Evolutionary conservation across 2,113 vertebrate species (phyloP).

Genomic region (Sula dactylatra): DNA sequence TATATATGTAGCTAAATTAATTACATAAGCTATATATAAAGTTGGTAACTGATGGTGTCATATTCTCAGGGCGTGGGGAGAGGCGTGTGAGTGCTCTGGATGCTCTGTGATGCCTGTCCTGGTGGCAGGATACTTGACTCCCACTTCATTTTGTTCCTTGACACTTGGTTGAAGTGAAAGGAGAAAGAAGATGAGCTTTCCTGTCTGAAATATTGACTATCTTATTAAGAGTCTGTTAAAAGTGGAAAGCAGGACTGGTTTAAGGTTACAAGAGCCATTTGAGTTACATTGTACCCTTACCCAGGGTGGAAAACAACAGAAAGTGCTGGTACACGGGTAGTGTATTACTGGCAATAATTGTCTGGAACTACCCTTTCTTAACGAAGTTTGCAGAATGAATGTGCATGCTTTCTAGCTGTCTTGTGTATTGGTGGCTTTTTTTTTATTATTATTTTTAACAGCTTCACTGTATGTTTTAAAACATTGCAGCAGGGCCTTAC

Average conservation of each 20-base stretch:
- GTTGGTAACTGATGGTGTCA: not conserved
- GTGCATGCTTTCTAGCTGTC: not conserved
- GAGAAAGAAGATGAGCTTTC: not conserved
- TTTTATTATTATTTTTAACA: too few relatives aligned
- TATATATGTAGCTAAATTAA: not conserved
- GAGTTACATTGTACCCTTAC: not conserved
- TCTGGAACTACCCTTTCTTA: constrained; percentile 11
- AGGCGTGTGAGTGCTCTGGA: not conserved
- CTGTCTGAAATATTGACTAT: not conserved
- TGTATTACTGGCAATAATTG: not conserved
- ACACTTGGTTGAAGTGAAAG: not conserved
- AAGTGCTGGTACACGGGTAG: not conserved
- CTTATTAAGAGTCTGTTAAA: not conserved
- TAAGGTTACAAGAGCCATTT: not conserved
- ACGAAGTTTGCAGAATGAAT: constrained; percentile 24
- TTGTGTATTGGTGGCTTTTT: not conserved
- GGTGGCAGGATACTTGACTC: not conserved
- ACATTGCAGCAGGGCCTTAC: not conserved
- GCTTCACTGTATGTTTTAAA: not conserved
- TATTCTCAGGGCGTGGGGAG: not conserved
- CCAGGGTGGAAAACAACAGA: not conserved
- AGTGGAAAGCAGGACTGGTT: not conserved
- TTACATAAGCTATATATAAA: not conserved
- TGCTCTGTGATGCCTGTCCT: not conserved
- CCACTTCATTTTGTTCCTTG: not conserved